Evolutionary conservation across 1,140 invertebrate genomes (phyloP), one percentile per base, ranked within the genome.

Genomic region (honey bee (Apis mellifera)): DNA sequence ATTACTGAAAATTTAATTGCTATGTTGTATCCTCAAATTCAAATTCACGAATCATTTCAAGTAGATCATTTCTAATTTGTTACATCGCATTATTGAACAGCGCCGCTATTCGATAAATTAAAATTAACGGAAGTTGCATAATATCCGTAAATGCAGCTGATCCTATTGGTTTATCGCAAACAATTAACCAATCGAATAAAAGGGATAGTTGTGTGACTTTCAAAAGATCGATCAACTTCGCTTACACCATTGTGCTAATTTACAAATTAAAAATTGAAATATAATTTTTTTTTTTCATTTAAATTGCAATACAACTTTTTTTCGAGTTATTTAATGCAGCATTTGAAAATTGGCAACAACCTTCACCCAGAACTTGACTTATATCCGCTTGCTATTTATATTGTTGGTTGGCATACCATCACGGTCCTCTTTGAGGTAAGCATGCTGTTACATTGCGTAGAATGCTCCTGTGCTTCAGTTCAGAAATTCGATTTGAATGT

Each of bases 361-460:
- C 86, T 87, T 87, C 86, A 84, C 86, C 86, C 21, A 87, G 86
- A 86, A 87, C 85, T 86, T 73, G 9, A 17, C 11, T 19, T n/a
- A 73, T 32, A 54, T 79, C 48, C 48, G 54, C 17, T 0, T 12
- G 32, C 64, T 87, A 87, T 87, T 87, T 74, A 82, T 84, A 84
- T 19, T 32, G 2, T 77, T 60, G 72, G 54, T 55, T 57, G 48
- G 55, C 55, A 48, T 17, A 1, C 42, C 21, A 9, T 32, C 15
- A 23, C 65, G 65, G 11, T 78, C 17, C 21, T 23, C 13, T 3
- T 15, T 19, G 11, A 23, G 32, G 64, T 66, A 66, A 66, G 9
- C 19, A 19, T 17, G 15, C 8, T 15, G n/a, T n/a, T n/a, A 32
- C 26, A 26, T 32, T 26, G 3, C 62, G 62, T 9, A 5, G 15